Evolutionary conservation across 2,797 vertebrate genomes (phyloP), one percentile per base, ranked within the genome.

Genomic region (Allobates femoralis): DNA sequence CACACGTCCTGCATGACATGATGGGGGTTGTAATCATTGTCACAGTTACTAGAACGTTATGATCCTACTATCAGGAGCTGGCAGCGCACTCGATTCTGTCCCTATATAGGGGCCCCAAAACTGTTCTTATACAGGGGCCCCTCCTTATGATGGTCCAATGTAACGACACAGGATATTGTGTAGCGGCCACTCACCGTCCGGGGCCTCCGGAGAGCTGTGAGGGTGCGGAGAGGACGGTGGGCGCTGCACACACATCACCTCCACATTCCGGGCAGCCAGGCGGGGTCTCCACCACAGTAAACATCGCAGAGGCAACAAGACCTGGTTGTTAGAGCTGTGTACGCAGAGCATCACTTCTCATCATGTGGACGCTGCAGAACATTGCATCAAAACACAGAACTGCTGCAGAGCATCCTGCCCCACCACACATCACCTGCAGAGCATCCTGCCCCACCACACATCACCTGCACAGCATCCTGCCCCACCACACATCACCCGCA

Each of bases 181-280:
- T n/a, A 67, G 26, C 10, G 23, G 56, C 12, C n/a, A 66, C 58
- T 62, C 16, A 62, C 78, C 56, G 23, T 50, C 21, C 37, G 14
- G 50, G 41, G 56, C 37, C 56, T 7, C 30, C 3, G 6, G 12
- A 19, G 30, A n/a, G 55, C 37, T 37, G 56, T 79, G 34, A 46
- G 7, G 18, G 41, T 19, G 79, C 26, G 16, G 62, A 28, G 77
- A 0, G 51, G 26, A 51, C 10, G 19, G 58, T 28, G 55, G 5
- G 58, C 34, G 10, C n/a, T 58, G n/a, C 73, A 21, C 15, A 60
- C 41, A 26, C 75, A 51, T 84, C 19, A 56, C 62, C 76, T 71
- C 76, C 32, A 37, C 84, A 85, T 66, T 81, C 79, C 85, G 67
- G 19, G 60, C 32, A 5, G 37, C 69, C 84, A 74, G 77, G 77